These are phyloP conservation scores for Cryptocephalus moraei DNA, from an alignment of 2,888 invertebrate genomes.

Conservation along the genomic window DNA sequence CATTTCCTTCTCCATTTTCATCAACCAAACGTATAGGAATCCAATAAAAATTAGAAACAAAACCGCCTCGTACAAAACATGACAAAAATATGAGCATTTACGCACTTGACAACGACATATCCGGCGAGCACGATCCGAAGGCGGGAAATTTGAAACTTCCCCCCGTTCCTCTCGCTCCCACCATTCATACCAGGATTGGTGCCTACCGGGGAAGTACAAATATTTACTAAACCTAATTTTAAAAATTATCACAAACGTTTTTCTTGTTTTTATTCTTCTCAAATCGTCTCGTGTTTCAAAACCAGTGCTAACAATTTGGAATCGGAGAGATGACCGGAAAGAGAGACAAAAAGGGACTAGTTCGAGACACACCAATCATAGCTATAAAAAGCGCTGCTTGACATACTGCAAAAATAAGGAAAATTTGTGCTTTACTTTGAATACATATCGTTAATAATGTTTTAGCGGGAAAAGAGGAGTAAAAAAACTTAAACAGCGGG, in stretches of 20 bases:
- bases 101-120: constrained; percentile 29
- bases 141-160: too few species aligned
- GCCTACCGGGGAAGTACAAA: constrained; percentile 18
- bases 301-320: constrained; percentile 24
- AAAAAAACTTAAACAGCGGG: constrained; percentile 45
- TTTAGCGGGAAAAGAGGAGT: constrained; percentile 6
- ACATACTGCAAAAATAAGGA: too few species aligned
- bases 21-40: constrained; percentile 11
- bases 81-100: constrained; percentile 34
- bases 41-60: not conserved
- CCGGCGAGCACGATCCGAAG: too few species aligned
- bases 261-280: not conserved
- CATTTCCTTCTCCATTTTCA: constrained; percentile 26
- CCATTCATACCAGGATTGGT: constrained; percentile 25
- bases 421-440: too few species aligned
- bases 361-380: constrained; percentile 26
- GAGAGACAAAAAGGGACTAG: constrained; percentile 19
- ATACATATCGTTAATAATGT: not conserved
- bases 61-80: constrained; percentile 16
- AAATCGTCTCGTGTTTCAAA: constrained; percentile 9
- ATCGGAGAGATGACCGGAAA: not conserved
- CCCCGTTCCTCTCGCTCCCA: too few species aligned
- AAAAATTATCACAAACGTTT: constrained; percentile 29
- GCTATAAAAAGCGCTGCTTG: constrained; percentile 5
- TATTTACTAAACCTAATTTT: constrained; percentile 24